Conservation (phyloP, 2,888 invertebrate genomes). For the Pandemis cinnamomeana region DNA sequence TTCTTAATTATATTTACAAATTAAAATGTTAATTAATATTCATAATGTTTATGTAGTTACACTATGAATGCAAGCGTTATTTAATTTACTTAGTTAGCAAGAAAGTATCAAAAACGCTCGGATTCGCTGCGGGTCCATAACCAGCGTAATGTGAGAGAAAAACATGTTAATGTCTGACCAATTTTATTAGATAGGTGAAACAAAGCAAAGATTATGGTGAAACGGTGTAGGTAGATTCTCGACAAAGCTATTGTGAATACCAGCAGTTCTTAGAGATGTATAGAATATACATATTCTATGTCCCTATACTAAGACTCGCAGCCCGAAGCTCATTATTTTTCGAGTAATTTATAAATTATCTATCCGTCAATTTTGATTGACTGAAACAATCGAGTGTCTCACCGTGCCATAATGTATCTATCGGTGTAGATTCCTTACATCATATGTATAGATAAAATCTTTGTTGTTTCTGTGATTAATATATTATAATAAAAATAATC, state of each 20-base stretch:
- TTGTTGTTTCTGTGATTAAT: slow-evolving; percentile 37
- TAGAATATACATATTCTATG: slow-evolving; percentile 1
- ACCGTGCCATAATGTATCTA: slow-evolving; percentile 53
- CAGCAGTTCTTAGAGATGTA: background rate
- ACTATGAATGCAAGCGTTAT: slow-evolving; percentile 11
- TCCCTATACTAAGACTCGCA: slow-evolving; percentile 46
- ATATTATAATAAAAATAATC: slow-evolving; percentile 39
- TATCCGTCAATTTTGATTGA: slow-evolving; percentile 49
- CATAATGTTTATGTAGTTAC: slow-evolving; percentile 30
- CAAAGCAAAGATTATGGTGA: background rate
- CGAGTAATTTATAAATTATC: slow-evolving; percentile 53
- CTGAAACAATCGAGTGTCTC: slow-evolving; percentile 51
- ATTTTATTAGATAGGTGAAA: slow-evolving; percentile 1
- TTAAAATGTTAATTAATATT: slow-evolving; percentile 14
- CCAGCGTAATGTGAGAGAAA: background rate
- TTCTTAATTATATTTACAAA: slow-evolving; percentile 12
- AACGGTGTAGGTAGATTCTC: background rate
- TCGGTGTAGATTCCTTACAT: slow-evolving; percentile 43
- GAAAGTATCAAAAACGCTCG: slow-evolving; percentile 28
- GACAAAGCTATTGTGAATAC: background rate
- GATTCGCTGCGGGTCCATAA: slow-evolving; percentile 18
- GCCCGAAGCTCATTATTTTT: slow-evolving; percentile 57
- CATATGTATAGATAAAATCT: slow-evolving; percentile 26
- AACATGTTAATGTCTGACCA: slow-evolving; percentile 1
- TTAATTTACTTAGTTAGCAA: slow-evolving; percentile 29